Percentiles rank a stretch among this genome's conserved stretches.
These are phyloP conservation scores for Cydia amplana DNA, from an alignment of 1,140 invertebrate genomes.

Conservation along the genomic window DNA sequence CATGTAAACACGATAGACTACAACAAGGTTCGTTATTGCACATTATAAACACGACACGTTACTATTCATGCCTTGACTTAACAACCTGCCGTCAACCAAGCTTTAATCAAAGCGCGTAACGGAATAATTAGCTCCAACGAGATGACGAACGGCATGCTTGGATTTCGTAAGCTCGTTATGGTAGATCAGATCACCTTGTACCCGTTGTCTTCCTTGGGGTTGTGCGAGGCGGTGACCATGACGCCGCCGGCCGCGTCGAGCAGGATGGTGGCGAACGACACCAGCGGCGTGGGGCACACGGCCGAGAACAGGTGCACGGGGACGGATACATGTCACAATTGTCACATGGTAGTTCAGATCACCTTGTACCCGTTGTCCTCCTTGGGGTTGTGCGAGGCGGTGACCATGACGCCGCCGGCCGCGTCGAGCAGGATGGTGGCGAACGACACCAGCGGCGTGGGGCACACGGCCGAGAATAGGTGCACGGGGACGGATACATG, in stretches of 20 bases:
- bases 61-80: no score
- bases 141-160: no score
- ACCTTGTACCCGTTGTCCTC: slow-evolving; percentile 99
- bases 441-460: slow-evolving; percentile 94
- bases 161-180: background rate
- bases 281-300: slow-evolving; percentile 88
- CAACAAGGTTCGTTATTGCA: no score
- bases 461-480: slow-evolving; percentile 69
- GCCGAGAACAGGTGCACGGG: background rate
- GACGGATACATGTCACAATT: background rate
- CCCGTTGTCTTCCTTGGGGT: slow-evolving; percentile 93
- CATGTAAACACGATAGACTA: no score
- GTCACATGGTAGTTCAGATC: background rate
- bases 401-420: slow-evolving; percentile 89
- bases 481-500: slow-evolving; percentile 80
- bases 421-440: slow-evolving; percentile 84
- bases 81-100: no score
- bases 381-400: slow-evolving; percentile 98
- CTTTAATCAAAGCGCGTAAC: no score
- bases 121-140: no score
- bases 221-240: slow-evolving; percentile 98
- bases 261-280: slow-evolving; percentile 87
- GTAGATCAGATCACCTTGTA: slow-evolving; percentile 89
- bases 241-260: slow-evolving; percentile 88
- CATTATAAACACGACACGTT: no score